Conservation (phyloP, 2,888 invertebrate species). For the Dione juno region DNA sequence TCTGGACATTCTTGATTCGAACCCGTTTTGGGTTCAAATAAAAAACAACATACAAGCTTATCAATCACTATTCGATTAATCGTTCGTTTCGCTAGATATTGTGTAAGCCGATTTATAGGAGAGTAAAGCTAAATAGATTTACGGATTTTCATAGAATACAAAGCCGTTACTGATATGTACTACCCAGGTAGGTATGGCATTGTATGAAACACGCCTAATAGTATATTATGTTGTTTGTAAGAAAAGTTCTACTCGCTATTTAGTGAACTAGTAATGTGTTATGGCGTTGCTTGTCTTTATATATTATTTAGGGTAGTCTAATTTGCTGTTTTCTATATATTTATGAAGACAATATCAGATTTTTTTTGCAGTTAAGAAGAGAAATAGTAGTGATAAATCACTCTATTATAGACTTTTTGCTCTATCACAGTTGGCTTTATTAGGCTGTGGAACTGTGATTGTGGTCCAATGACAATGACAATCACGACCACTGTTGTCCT, state of each 20-base stretch:
- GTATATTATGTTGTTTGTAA: not conserved
- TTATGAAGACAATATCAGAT: no score
- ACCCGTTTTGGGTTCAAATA: no score
- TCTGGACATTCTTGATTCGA: no score
- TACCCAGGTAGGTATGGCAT: not conserved
- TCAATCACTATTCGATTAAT: conserved; percentile 24
- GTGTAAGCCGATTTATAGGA: conserved; percentile 32
- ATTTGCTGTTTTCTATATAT: no score
- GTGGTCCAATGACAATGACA: no score
- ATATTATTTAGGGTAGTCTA: not conserved
- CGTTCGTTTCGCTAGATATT: conserved; percentile 29
- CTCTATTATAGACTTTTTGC: no score
- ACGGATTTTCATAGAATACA: conserved; percentile 34
- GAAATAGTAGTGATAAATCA: no score
- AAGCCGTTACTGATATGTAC: conserved; percentile 18
- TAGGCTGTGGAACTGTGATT: no score
- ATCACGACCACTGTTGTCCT: no score
- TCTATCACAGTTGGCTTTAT: no score
- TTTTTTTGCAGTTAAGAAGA: no score
- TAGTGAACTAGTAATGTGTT: not conserved
- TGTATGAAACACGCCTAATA: not conserved
- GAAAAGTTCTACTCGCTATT: not conserved
- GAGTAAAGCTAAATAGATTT: conserved; percentile 35
- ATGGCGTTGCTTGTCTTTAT: not conserved
- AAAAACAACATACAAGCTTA: not conserved